These are phyloP conservation scores for Apotomis betuletana DNA, from an alignment of 2,888 invertebrate genomes.

Conservation along the genomic window DNA sequence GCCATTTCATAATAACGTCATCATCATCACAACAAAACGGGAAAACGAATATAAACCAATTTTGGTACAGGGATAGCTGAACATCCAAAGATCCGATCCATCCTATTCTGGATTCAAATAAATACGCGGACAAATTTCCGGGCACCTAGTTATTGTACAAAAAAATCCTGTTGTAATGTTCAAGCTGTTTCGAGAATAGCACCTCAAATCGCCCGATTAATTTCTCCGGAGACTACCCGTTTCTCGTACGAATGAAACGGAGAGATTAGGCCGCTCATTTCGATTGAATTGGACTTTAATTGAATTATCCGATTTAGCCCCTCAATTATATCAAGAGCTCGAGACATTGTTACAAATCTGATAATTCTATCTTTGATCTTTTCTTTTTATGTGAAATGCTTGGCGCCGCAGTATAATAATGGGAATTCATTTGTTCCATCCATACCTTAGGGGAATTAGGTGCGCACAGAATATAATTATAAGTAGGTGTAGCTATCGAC, in stretches of 20 bases:
- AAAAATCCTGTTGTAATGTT: background rate
- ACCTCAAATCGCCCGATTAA: slow-evolving; percentile 39
- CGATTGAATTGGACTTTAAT: slow-evolving; percentile 41
- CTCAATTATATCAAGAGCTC: slow-evolving; percentile 28
- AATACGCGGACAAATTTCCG: no score
- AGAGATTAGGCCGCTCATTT: slow-evolving; percentile 40
- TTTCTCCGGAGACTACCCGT: slow-evolving; percentile 40
- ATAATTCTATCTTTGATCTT: slow-evolving; percentile 22
- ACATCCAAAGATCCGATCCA: no score
- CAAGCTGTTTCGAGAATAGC: slow-evolving; percentile 10
- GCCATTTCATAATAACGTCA: no score
- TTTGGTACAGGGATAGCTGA: no score
- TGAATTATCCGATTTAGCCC: slow-evolving; percentile 39
- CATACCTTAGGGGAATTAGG: background rate
- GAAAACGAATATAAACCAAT: no score
- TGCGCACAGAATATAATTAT: no score
- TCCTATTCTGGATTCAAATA: no score
- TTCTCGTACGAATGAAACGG: slow-evolving; percentile 40
- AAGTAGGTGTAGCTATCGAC: no score
- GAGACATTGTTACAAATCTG: slow-evolving; percentile 31
- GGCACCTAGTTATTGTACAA: background rate
- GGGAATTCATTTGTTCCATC: background rate
- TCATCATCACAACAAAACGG: no score
- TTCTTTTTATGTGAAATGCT: background rate
- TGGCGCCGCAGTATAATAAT: background rate